Percentiles rank a stretch among this genome's conserved stretches.
Evolutionary conservation across 92 coral and sea anemone genomes (phyloP).

Genomic region (Parazoanthus darwini): DNA sequence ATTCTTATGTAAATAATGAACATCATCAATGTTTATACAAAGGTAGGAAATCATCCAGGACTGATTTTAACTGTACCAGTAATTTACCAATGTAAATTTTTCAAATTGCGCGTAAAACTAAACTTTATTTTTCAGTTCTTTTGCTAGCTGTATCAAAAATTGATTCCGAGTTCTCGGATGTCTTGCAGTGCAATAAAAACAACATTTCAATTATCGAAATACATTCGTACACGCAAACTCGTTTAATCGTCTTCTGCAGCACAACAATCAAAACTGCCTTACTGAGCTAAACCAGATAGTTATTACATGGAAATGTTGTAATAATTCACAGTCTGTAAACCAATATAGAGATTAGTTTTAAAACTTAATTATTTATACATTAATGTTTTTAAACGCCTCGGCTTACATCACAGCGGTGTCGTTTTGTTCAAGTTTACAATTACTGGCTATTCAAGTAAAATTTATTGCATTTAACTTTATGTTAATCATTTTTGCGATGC

Average conservation of each 20-base stretch:
- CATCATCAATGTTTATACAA: too few species aligned
- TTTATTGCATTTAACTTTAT: not conserved
- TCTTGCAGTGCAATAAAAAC: not conserved
- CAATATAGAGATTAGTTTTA: not conserved
- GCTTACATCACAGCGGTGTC: not conserved
- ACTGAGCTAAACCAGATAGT: not conserved
- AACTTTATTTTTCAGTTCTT: not conserved
- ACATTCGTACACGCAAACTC: not conserved
- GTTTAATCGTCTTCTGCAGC: not conserved
- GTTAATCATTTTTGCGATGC: not conserved
- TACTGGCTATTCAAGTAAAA: not conserved
- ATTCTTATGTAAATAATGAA: not conserved
- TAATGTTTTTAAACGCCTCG: too few species aligned
- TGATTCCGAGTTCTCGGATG: not conserved
- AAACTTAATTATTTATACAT: too few species aligned
- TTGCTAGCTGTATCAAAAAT: not conserved
- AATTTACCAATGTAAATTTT: constrained; percentile 4
- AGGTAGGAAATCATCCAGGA: too few species aligned
- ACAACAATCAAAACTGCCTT: too few species aligned
- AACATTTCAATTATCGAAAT: not conserved
- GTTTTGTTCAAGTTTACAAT: not conserved
- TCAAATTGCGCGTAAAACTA: not conserved
- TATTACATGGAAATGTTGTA: not conserved
- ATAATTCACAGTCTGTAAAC: too few species aligned
- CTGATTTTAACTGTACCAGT: not conserved